phyloP scores from a whole-genome alignment of 2,797 vertebrate species.

The Lycodopsis pacificus region DNA sequence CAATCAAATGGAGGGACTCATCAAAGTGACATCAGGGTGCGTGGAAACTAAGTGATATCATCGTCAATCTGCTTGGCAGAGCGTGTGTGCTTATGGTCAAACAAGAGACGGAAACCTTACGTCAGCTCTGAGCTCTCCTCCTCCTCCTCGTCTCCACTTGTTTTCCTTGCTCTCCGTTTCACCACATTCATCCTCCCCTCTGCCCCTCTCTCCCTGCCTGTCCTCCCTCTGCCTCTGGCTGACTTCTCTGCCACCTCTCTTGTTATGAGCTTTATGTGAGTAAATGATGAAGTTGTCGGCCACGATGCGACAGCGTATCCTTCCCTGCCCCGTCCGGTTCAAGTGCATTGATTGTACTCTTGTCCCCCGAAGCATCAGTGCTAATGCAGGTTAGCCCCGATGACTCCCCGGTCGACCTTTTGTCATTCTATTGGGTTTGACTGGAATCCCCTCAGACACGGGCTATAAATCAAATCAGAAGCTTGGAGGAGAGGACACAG shows the following conservation, averaged over 20 bases:
- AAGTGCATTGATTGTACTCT: slow-evolving; percentile 39
- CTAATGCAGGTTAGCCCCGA: slow-evolving; percentile 17
- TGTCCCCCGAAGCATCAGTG: slow-evolving; percentile 24
- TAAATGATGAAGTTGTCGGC: slow-evolving; percentile 32
- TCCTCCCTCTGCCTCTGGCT: slow-evolving; percentile 24
- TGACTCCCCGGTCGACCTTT: slow-evolving; percentile 49
- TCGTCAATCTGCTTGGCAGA: slow-evolving; percentile 26
- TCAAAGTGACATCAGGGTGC: slow-evolving; percentile 17
- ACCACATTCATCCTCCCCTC: slow-evolving; percentile 5
- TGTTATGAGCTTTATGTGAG: slow-evolving; percentile 7
- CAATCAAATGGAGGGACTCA: slow-evolving; percentile 5
- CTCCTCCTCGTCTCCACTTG: slow-evolving; percentile 7
- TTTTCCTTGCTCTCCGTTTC: slow-evolving; percentile 11
- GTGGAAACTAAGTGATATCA: slow-evolving; percentile 35
- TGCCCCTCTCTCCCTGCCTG: slow-evolving; percentile 11
- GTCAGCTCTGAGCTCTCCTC: slow-evolving; percentile 19
- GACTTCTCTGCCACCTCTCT: not conserved
- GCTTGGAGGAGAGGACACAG: slow-evolving; percentile 39
- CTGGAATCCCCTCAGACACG: slow-evolving; percentile 57
- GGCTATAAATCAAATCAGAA: slow-evolving; percentile 69
- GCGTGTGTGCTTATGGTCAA: slow-evolving; percentile 41
- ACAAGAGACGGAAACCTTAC: slow-evolving; percentile 15
- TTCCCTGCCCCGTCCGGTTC: slow-evolving; percentile 21
- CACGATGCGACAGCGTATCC: not conserved
- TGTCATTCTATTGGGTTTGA: slow-evolving; percentile 60